Base-by-base conservation (phyloP, 2,113 vertebrate species). In the Coreoperca whiteheadi region DNA sequence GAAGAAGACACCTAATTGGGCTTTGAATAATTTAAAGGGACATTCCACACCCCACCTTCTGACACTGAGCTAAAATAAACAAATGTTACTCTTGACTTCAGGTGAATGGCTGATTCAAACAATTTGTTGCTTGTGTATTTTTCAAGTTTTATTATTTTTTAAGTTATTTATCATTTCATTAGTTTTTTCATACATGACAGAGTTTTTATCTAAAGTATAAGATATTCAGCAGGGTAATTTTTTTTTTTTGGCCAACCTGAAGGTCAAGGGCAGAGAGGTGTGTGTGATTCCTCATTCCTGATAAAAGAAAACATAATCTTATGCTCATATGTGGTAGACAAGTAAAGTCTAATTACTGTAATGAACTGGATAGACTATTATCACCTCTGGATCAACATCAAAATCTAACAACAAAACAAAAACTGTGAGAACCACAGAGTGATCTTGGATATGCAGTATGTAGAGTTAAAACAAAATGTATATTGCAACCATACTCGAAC, bases 21-120 rank as follows among this genome's bases (percentile, higher is more conserved):
- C 89, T 93, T 86, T 69, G 84, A 95, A 96, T 93, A 96, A 96
- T 96, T 96, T 94, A 96, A 91, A 95, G 93, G 95, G 96, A 95
- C 93, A 95, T 95, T 94, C 88, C 90, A 85, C 90, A 89, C 83
- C 91, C 88, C 87, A 90, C 91, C 87, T 68, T 68, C 84, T 41
- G 81, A 89, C 86, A 82, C 74, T 18, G 30, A 39, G 56, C 87
- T 89, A 92, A 92, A 94, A 93, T 88, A 94, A 92, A 94, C 92
- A 93, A 91, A 90, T 76, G 88, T 89, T 93, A 84, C 91, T 88
- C 87, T 89, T 90, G 89, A 91, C 85, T 92, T 93, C 91, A 91
- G 87, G 28, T 92, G 92, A 94, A 94, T 93, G 77, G 76, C 63
- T 85, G 90, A 92, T 87, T 82, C 64, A 83, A 84, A 80, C 74